Base-by-base conservation (phyloP, 2,888 invertebrate genomes). In the Diarsia rubi region DNA sequence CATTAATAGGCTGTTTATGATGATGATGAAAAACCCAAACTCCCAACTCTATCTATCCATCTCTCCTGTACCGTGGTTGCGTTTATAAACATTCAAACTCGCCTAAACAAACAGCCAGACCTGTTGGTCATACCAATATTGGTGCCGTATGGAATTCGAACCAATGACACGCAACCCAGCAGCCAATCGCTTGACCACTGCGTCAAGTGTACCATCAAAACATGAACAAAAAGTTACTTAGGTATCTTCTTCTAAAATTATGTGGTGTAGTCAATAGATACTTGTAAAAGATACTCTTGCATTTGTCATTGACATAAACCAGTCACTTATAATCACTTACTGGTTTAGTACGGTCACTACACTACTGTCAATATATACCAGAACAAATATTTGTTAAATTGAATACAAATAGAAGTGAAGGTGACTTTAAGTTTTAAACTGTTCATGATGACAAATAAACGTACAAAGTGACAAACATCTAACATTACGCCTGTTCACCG, bases 281-380 rank as follows among this genome's bases (percentile, higher is more conserved):
- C 45, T 79, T 54, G 79, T 62, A 70, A 78, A 62, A 16, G 70
- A 79, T 79, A 79, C 52, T 54, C 16, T 62, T 27, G 5, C 8
- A 44, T 54, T 54, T 79, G 12, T 42, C 62, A 79, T 76, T 76
- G 79, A 71, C 27, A 79, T 75, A 70, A 52, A 79, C 60, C 57
- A 21, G 57, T 52, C 42, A 45, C 4, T 3, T 24, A 24, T 21
- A 24, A 3, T 6, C 27, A 57, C 27, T 57, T 16, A 54, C 14
- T 54, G 2, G 54, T 24, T 54, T 24, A 16, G 21, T 49, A 24
- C 3, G 12, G 42, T 31, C 42, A 47, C 19, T n/a, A 9, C n/a
- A n/a, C 16, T 60, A 66, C 2, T 49, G 49, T 52, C 42, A 71
- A n/a, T 52, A 31, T 52, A 31, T 16, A 44, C 0, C 8, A n/a